These are phyloP conservation scores for Stegodyphus dumicola DNA, from an alignment of 1,140 invertebrate species.

Conservation along the genomic window DNA sequence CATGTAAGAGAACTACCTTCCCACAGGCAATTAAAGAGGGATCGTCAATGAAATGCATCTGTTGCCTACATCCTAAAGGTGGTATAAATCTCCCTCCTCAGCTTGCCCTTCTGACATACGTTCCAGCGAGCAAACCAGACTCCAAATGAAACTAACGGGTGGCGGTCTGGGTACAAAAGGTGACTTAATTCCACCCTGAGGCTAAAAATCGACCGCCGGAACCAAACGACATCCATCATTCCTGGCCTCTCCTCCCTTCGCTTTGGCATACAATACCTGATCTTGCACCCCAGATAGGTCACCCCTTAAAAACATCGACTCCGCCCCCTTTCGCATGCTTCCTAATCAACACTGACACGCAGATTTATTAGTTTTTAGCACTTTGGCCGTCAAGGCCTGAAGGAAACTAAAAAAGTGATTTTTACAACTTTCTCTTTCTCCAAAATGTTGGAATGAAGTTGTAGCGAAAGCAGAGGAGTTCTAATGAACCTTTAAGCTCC, in stretches of 20 bases:
- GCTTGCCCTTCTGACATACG: too few relatives aligned
- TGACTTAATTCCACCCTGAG: slow-evolving; percentile 38
- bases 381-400: neutral
- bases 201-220: slow-evolving; percentile 18
- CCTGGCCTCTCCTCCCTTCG: neutral
- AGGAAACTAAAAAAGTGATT: neutral
- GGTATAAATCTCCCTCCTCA: too few relatives aligned
- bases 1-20: too few relatives aligned
- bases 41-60: too few relatives aligned
- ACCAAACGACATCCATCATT: slow-evolving; percentile 55
- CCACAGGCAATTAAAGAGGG: too few relatives aligned
- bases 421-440: slow-evolving; percentile 27
- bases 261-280: neutral
- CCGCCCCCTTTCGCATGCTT: slow-evolving; percentile 37
- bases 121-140: too few relatives aligned
- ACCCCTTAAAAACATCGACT: slow-evolving; percentile 19
- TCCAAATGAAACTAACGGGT: too few relatives aligned
- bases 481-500: neutral
- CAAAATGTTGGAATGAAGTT: slow-evolving; percentile 5
- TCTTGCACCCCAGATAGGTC: too few relatives aligned
- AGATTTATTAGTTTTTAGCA: slow-evolving; percentile 16
- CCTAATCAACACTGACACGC: slow-evolving; percentile 58
- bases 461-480: neutral
- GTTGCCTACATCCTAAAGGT: too few relatives aligned
- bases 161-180: slow-evolving; percentile 12